Evolutionary conservation across 2,888 invertebrate genomes (phyloP).

Genomic region (Morpho deidamia): DNA sequence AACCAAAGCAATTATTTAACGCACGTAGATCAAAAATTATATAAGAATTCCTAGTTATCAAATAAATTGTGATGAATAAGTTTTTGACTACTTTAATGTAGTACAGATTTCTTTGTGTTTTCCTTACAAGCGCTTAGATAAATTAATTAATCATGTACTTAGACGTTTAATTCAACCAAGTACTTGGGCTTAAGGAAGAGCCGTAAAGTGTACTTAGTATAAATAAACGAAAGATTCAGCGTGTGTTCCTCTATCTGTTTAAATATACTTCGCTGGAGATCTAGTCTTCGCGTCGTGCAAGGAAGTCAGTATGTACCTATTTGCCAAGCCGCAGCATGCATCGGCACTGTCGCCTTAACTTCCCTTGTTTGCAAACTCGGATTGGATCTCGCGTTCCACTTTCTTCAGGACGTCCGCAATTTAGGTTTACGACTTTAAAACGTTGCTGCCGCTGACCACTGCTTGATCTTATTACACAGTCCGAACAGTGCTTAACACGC

Average conservation of each 20-base stretch:
- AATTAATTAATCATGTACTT: too few species aligned
- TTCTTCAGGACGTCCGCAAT: constrained; percentile 68
- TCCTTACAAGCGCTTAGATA: too few species aligned
- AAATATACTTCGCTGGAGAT: constrained; percentile 71
- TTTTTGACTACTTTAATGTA: too few species aligned
- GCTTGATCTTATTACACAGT: constrained; percentile 24
- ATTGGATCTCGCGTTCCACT: constrained; percentile 75
- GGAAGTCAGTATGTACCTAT: constrained; percentile 49
- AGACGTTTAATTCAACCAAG: too few species aligned
- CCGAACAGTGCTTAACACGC: not conserved
- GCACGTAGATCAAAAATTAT: too few species aligned
- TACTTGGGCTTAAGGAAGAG: too few species aligned
- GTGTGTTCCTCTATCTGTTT: constrained; percentile 65
- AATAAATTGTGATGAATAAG: too few species aligned
- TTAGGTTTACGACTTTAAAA: constrained; percentile 74
- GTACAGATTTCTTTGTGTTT: too few species aligned
- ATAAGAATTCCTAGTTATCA: too few species aligned
- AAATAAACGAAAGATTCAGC: not conserved
- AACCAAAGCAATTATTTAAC: too few species aligned
- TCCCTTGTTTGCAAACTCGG: constrained; percentile 77
- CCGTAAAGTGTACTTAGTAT: too few species aligned
- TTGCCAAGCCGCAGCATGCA: constrained; percentile 54
- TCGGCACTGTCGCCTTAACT: constrained; percentile 57
- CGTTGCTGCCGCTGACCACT: constrained; percentile 49
- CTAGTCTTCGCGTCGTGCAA: constrained; percentile 66